Evolutionary conservation across 1,140 invertebrate genomes (phyloP).

Genomic region (Drosophila equinoxialis): DNA sequence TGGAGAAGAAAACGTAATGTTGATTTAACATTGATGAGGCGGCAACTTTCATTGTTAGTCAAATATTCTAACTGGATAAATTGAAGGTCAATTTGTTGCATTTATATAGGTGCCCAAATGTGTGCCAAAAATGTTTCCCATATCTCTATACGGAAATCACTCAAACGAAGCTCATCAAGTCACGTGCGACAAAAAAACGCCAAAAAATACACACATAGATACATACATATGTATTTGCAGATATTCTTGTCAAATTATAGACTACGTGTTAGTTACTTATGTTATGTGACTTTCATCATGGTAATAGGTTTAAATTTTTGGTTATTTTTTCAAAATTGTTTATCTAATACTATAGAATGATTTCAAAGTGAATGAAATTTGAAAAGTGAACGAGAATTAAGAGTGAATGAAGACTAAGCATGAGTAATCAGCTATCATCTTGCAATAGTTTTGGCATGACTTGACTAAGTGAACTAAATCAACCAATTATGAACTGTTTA

Average conservation of each 20-base stretch:
- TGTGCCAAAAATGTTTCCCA: slow-evolving; percentile 6
- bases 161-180: not conserved
- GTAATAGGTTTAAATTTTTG: not conserved
- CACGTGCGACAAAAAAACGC: not conserved
- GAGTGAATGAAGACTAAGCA: slow-evolving; percentile 1
- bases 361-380: slow-evolving; percentile 7
- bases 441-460: not conserved
- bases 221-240: not conserved
- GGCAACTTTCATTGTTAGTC: slow-evolving; percentile 27
- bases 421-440: not conserved
- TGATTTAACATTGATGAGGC: slow-evolving; percentile 34
- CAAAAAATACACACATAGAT: no score
- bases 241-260: not conserved
- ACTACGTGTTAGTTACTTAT: not conserved
- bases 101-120: slow-evolving; percentile 11
- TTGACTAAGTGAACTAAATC: no score
- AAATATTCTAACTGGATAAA: slow-evolving; percentile 8
- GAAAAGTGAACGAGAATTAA: not conserved
- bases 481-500: no score
- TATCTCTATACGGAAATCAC: slow-evolving; percentile 13
- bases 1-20: slow-evolving; percentile 31
- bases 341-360: not conserved
- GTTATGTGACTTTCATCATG: not conserved
- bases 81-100: slow-evolving; percentile 3
- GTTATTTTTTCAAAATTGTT: not conserved